phyloP scores from a whole-genome alignment of 2,797 vertebrate species.

The Karalla daura region DNA sequence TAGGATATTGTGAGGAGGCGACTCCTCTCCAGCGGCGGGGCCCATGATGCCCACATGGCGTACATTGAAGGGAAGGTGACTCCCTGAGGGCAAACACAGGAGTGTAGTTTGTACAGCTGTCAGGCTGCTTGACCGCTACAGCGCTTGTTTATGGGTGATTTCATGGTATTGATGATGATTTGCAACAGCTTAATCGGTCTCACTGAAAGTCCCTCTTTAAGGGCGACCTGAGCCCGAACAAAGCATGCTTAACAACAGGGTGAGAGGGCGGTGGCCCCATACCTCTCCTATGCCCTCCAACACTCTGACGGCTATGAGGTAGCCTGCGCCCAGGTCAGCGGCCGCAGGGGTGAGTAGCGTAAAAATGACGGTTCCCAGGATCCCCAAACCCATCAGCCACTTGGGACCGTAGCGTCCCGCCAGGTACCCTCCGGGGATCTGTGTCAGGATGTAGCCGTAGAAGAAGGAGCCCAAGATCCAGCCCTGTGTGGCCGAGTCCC shows the following conservation, averaged over 20 bases:
- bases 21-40: slow-evolving; percentile 96
- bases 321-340: slow-evolving; percentile 89
- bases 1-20: slow-evolving; percentile 95
- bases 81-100: slow-evolving; percentile 82
- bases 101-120: background rate
- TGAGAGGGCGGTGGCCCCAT: too few relatives aligned
- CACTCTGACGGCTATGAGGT: slow-evolving; percentile 90
- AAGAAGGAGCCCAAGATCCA: slow-evolving; percentile 99
- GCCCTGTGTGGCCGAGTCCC: slow-evolving; percentile 95
- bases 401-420: slow-evolving; percentile 92
- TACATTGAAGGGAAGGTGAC: slow-evolving; percentile 98
- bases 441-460: slow-evolving; percentile 98
- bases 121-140: background rate
- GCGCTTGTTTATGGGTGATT: too few relatives aligned
- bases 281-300: slow-evolving; percentile 98
- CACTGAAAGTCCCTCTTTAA: too few relatives aligned
- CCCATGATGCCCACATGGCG: slow-evolving; percentile 97
- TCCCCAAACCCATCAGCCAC: slow-evolving; percentile 90
- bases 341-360: slow-evolving; percentile 94
- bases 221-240: too few relatives aligned
- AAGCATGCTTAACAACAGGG: too few relatives aligned
- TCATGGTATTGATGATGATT: too few relatives aligned
- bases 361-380: slow-evolving; percentile 90
- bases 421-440: slow-evolving; percentile 95
- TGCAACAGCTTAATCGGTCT: too few relatives aligned